Conservation (phyloP, 35 echinoderm and acorn worm species). For the Chiridota heheva region DNA sequence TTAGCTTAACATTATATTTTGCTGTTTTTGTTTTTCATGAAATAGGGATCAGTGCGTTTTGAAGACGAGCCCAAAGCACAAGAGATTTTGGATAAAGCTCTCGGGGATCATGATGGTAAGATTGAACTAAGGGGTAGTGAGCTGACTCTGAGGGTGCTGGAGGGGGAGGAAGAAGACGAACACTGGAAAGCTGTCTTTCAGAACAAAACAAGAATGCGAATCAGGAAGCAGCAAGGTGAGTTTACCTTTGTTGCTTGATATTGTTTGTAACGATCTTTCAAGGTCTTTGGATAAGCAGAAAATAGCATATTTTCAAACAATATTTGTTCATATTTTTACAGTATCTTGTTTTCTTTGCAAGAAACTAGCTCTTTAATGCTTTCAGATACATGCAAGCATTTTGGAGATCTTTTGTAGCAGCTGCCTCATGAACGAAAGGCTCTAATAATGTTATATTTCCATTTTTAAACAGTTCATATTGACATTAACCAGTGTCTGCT, state of each 20-base stretch:
- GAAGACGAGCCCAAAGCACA: slow-evolving; percentile 56
- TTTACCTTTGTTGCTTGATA: background rate
- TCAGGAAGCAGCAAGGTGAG: slow-evolving; percentile 77
- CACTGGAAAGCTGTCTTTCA: slow-evolving; percentile 83
- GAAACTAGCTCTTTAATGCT: background rate
- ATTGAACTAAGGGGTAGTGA: slow-evolving; percentile 64
- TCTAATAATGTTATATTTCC: too few species aligned
- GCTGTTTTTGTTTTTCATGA: background rate
- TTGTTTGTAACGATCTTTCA: background rate
- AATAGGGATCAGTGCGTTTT: slow-evolving; percentile 81
- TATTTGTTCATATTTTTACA: background rate
- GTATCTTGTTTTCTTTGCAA: background rate
- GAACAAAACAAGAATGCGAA: slow-evolving; percentile 55
- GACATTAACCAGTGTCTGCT: too few species aligned
- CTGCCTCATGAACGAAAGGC: background rate
- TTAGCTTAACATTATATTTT: too few species aligned
- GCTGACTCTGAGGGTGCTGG: slow-evolving; percentile 63
- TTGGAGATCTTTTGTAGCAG: background rate
- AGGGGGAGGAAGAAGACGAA: slow-evolving; percentile 87
- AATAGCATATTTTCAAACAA: background rate
- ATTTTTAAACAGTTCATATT: too few species aligned
- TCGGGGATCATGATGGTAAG: slow-evolving; percentile 71
- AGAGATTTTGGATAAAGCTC: slow-evolving; percentile 56
- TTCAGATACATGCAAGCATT: background rate
- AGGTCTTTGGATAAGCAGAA: background rate